Evolutionary conservation across 2,888 invertebrate species (phyloP).

Genomic region (Eretmocerus hayati): DNA sequence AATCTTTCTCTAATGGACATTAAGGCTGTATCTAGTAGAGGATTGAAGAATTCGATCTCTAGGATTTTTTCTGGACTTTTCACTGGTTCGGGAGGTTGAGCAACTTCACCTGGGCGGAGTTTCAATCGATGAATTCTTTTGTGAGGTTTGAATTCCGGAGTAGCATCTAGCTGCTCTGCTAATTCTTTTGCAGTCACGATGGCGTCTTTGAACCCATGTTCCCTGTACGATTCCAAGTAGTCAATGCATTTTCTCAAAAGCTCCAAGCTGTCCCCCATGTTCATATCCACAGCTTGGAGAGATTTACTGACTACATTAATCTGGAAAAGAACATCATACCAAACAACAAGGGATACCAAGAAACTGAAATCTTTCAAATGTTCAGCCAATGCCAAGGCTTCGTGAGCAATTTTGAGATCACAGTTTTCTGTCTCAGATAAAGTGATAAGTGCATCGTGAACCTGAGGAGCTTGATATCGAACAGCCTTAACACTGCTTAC

Average conservation of each 20-base stretch:
- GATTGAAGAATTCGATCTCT: neutral
- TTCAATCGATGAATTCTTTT: slow-evolving; percentile 26
- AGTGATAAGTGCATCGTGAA: slow-evolving; percentile 33
- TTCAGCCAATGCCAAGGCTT: too few relatives aligned
- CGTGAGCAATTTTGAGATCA: slow-evolving; percentile 32
- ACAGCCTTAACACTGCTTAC: slow-evolving; percentile 28
- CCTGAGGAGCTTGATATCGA: slow-evolving; percentile 31
- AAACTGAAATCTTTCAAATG: too few relatives aligned
- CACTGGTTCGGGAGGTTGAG: slow-evolving; percentile 62
- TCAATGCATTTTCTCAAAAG: neutral
- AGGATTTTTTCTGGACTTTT: slow-evolving; percentile 30
- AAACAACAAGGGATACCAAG: too few relatives aligned
- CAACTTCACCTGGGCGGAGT: slow-evolving; percentile 47
- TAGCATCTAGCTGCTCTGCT: slow-evolving; percentile 29
- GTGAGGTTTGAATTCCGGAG: slow-evolving; percentile 29
- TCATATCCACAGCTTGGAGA: too few relatives aligned
- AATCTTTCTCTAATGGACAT: slow-evolving; percentile 1
- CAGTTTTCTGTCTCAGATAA: slow-evolving; percentile 21
- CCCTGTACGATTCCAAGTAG: slow-evolving; percentile 13
- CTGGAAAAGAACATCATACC: too few relatives aligned
- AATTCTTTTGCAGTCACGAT: slow-evolving; percentile 28
- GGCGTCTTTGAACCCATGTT: slow-evolving; percentile 24
- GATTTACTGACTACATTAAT: too few relatives aligned
- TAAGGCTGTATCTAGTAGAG: neutral
- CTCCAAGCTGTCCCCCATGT: too few relatives aligned